Conservation (phyloP, 2,888 invertebrate species). For the Actias luna region DNA sequence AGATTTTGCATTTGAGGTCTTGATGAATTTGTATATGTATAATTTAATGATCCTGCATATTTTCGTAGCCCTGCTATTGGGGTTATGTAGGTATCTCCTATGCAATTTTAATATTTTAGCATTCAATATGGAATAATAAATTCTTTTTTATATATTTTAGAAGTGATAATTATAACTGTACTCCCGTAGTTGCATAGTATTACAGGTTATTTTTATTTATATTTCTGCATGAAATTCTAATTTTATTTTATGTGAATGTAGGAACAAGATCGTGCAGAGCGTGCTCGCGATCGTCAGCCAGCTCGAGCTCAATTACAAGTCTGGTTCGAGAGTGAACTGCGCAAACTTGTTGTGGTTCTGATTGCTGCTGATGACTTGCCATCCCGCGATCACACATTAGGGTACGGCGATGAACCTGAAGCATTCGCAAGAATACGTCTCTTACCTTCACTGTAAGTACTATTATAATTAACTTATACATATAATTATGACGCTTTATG, state of each 20-base stretch:
- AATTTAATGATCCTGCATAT: constrained; percentile 40
- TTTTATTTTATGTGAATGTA: constrained; percentile 37
- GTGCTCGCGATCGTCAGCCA: constrained; percentile 84
- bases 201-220: constrained; percentile 20
- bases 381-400: constrained; percentile 88
- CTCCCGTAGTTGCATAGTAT: constrained; percentile 33
- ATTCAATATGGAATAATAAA: not conserved
- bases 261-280: constrained; percentile 74
- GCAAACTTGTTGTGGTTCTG: constrained; percentile 91
- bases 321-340: constrained; percentile 92
- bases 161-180: not conserved
- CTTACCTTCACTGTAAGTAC: constrained; percentile 88
- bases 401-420: constrained; percentile 90
- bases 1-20: constrained; percentile 60
- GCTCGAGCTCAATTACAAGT: constrained; percentile 94
- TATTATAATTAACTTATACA: not conserved
- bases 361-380: constrained; percentile 93
- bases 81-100: constrained; percentile 33
- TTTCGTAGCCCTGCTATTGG: constrained; percentile 37
- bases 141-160: not conserved
- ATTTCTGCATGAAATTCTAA: not conserved
- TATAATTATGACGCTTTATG: not conserved
- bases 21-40: constrained; percentile 41
- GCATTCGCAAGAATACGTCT: constrained; percentile 92
- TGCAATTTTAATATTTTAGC: constrained; percentile 32